Evolutionary conservation across 2,797 vertebrate genomes (phyloP).

Genomic region (Sebastes goodei): DNA sequence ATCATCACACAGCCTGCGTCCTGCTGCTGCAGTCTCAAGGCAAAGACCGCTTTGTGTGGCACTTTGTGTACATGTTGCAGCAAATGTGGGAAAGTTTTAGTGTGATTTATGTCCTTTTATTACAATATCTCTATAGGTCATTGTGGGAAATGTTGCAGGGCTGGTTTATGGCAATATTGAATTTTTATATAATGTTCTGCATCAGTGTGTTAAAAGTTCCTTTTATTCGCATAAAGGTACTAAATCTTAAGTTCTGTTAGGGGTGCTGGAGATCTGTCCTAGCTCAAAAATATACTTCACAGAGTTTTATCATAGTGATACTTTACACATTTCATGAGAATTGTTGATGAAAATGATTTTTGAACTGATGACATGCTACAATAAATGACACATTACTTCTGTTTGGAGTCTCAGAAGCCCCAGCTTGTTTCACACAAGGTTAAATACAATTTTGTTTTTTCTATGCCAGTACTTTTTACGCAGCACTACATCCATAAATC

Average conservation of each 20-base stretch:
- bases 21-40: constrained; percentile 39
- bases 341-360: not conserved
- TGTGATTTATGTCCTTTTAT: not conserved
- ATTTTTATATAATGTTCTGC: not conserved
- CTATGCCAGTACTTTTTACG: not conserved
- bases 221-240: not conserved
- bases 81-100: not conserved
- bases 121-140: not conserved
- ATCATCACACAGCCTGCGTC: constrained; percentile 61
- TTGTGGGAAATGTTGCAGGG: not conserved
- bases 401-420: not conserved
- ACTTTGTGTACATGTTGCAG: constrained; percentile 26
- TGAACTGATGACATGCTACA: not conserved
- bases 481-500: not conserved
- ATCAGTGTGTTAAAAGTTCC: not conserved
- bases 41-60: constrained; percentile 16
- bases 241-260: not conserved
- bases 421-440: not conserved
- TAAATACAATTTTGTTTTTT: not conserved
- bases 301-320: not conserved
- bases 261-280: not conserved
- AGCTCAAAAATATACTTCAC: not conserved
- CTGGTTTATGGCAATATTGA: not conserved
- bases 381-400: not conserved
- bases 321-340: not conserved